phyloP scores from a whole-genome alignment of 2,888 invertebrate species.

The Athrips mouffetella region DNA sequence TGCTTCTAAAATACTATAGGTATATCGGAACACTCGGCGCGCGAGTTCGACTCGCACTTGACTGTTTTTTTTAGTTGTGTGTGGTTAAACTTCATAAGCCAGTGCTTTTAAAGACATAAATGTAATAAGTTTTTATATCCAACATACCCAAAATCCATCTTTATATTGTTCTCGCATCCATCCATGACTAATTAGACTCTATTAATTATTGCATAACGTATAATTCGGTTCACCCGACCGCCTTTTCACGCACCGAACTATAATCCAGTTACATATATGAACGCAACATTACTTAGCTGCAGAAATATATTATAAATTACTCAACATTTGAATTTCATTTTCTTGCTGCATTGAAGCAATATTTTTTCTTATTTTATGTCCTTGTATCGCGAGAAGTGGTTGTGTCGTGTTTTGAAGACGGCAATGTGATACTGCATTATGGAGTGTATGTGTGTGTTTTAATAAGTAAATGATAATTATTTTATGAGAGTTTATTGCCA shows the following conservation, averaged over 20 bases:
- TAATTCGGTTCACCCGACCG: slow-evolving; percentile 41
- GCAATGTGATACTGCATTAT: not conserved
- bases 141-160: not conserved
- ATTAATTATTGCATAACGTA: slow-evolving; percentile 39
- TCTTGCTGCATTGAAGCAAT: slow-evolving; percentile 46
- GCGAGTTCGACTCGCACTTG: too few relatives aligned
- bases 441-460: slow-evolving; percentile 1
- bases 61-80: too few relatives aligned
- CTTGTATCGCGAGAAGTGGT: slow-evolving; percentile 56
- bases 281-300: slow-evolving; percentile 40
- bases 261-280: slow-evolving; percentile 42
- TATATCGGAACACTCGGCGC: too few relatives aligned
- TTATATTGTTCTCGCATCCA: slow-evolving; percentile 18
- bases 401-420: slow-evolving; percentile 29
- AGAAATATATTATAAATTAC: slow-evolving; percentile 52
- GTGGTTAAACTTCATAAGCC: too few relatives aligned
- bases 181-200: slow-evolving; percentile 38
- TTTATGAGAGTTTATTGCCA: slow-evolving; percentile 21
- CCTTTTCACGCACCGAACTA: slow-evolving; percentile 44
- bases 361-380: slow-evolving; percentile 52
- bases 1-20: too few relatives aligned
- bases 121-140: not conserved
- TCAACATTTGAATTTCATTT: slow-evolving; percentile 50
- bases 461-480: slow-evolving; percentile 26
- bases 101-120: too few relatives aligned